Evolutionary conservation across 2,888 invertebrate species (phyloP).

Genomic region (Cancer borealis): DNA sequence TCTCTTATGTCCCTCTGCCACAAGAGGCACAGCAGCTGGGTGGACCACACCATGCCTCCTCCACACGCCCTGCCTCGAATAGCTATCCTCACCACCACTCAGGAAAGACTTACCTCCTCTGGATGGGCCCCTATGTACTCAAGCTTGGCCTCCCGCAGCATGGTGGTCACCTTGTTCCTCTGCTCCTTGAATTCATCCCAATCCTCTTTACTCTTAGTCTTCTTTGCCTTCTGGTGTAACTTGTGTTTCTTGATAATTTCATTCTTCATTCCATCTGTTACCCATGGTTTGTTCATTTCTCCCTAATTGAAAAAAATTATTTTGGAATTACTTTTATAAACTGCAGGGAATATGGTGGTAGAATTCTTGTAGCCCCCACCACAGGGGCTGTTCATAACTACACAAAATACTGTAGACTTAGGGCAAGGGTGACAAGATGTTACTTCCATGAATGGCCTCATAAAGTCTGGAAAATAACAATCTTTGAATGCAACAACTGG

Average conservation of each 20-base stretch:
- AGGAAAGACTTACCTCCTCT: slow-evolving; percentile 80
- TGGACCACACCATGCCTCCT: slow-evolving; percentile 59
- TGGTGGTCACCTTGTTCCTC: slow-evolving; percentile 83
- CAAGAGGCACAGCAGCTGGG: neutral
- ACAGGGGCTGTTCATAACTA: too few relatives aligned
- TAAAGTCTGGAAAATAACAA: too few relatives aligned
- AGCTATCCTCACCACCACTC: neutral
- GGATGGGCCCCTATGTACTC: slow-evolving; percentile 83
- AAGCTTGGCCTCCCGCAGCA: slow-evolving; percentile 83
- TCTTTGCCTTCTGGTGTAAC: slow-evolving; percentile 82
- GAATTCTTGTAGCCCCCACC: too few relatives aligned
- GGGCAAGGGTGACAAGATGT: too few relatives aligned
- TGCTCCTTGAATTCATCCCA: slow-evolving; percentile 84
- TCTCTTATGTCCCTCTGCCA: slow-evolving; percentile 28
- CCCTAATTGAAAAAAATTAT: slow-evolving; percentile 46
- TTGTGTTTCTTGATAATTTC: slow-evolving; percentile 83
- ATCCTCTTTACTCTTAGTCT: slow-evolving; percentile 82
- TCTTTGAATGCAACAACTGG: too few relatives aligned
- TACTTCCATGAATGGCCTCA: too few relatives aligned
- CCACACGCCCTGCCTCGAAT: neutral
- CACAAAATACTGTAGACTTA: too few relatives aligned
- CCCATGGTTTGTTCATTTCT: slow-evolving; percentile 83
- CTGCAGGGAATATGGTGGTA: too few relatives aligned
- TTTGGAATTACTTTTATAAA: neutral
- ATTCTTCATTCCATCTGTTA: slow-evolving; percentile 82